A percentile compares a stretch with the other conserved stretches of the same genome.
Conservation (phyloP, 2,888 invertebrate genomes). For the Lissocephala sabroskyi region DNA sequence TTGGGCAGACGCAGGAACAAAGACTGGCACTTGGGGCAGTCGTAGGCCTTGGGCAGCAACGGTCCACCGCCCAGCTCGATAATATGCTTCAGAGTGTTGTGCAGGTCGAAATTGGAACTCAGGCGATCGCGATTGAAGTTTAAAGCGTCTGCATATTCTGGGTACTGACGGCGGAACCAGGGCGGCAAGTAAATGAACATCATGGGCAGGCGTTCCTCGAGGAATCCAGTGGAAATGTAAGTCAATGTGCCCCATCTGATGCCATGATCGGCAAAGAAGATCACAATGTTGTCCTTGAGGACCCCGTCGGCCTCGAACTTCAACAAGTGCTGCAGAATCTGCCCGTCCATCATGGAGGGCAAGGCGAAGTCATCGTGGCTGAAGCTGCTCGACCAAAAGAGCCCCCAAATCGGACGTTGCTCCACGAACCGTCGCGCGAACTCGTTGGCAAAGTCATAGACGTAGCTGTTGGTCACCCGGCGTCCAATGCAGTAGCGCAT, state of each 20-base stretch:
- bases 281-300: conserved; percentile 77
- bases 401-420: conserved; percentile 77
- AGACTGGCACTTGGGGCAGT: conserved; percentile 78
- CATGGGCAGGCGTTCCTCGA: conserved; percentile 83
- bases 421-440: conserved; percentile 77
- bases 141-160: conserved; percentile 74
- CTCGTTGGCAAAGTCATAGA: conserved; percentile 78
- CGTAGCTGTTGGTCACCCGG: conserved; percentile 76
- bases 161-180: conserved; percentile 75
- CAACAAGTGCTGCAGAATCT: conserved; percentile 76
- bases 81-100: conserved; percentile 79
- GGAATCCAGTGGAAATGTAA: conserved; percentile 78
- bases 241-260: conserved; percentile 80
- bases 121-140: conserved; percentile 77
- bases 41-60: conserved; percentile 65
- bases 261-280: conserved; percentile 85
- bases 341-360: conserved; percentile 77
- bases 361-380: conserved; percentile 79
- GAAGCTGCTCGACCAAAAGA: conserved; percentile 83
- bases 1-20: conserved; percentile 75
- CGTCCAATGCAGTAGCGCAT: conserved; percentile 75
- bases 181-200: conserved; percentile 79
- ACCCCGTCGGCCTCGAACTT: conserved; percentile 75
- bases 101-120: conserved; percentile 81
- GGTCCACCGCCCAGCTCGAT: conserved; percentile 69